phyloP scores from a whole-genome alignment of 2,888 invertebrate species.

The Hypselothyrea guttata region DNA sequence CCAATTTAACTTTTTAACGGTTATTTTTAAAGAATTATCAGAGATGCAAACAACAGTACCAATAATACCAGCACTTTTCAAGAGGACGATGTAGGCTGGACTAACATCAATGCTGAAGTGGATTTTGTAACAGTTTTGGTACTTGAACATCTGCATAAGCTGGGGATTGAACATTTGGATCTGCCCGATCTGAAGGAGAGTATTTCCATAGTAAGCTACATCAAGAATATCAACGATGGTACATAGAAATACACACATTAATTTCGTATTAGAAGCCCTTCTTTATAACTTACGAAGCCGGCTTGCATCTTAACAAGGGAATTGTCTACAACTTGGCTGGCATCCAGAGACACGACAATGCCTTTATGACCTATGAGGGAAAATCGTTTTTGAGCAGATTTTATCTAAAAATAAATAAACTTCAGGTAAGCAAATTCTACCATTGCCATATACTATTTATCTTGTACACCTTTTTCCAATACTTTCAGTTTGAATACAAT shows the following conservation, averaged over 20 bases:
- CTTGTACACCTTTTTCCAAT: too few species aligned
- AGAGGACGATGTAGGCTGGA: constrained; percentile 75
- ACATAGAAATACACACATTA: background rate
- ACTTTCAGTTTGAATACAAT: constrained; percentile 79
- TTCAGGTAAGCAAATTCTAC: constrained; percentile 70
- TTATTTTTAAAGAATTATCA: constrained; percentile 24
- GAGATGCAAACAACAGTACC: constrained; percentile 7
- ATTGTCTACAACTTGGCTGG: constrained; percentile 80
- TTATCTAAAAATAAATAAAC: constrained; percentile 76
- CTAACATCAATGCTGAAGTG: constrained; percentile 80
- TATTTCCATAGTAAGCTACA: constrained; percentile 75
- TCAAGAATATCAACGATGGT: background rate
- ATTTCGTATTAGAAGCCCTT: constrained; percentile 71
- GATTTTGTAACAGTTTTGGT: constrained; percentile 81
- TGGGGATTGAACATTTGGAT: constrained; percentile 76
- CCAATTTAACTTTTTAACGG: too few species aligned
- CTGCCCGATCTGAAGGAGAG: constrained; percentile 80
- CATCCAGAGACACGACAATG: constrained; percentile 75
- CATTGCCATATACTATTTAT: constrained; percentile 4
- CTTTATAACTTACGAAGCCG: constrained; percentile 79
- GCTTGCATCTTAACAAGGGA: constrained; percentile 78
- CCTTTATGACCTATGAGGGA: constrained; percentile 80
- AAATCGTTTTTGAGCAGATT: constrained; percentile 79
- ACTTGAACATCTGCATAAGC: constrained; percentile 72
- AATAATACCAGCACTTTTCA: constrained; percentile 39